Evolutionary conservation across 2,113 vertebrate species (phyloP).

Genomic region (Nesoenas mayeri): DNA sequence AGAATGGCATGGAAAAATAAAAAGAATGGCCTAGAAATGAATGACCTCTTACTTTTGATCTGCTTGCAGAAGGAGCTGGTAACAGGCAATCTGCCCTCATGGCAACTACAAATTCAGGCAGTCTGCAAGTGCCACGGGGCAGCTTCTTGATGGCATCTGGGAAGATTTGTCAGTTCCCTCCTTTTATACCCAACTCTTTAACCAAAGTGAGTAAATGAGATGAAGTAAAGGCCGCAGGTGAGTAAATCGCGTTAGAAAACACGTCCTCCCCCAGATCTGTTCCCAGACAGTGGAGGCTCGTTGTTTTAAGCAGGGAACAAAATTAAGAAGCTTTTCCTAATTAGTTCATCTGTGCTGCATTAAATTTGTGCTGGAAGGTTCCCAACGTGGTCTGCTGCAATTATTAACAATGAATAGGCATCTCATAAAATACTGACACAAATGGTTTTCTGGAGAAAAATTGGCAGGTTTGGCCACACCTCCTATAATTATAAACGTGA

Average conservation of each 20-base stretch:
- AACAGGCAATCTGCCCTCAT: not conserved
- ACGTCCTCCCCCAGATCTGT: slow-evolving; percentile 33
- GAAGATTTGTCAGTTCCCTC: not conserved
- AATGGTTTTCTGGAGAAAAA: slow-evolving; percentile 63
- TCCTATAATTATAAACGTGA: slow-evolving; percentile 55
- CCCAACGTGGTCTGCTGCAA: slow-evolving; percentile 65
- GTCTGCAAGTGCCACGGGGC: not conserved
- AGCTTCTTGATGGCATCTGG: not conserved
- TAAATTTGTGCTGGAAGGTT: slow-evolving; percentile 70
- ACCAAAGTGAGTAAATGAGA: not conserved
- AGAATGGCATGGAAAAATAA: not conserved
- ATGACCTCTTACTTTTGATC: not conserved
- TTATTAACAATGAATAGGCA: slow-evolving; percentile 66
- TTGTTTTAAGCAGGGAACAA: slow-evolving; percentile 61
- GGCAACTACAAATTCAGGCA: not conserved
- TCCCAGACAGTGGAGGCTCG: slow-evolving; percentile 51
- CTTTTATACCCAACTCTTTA: not conserved
- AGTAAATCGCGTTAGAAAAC: not conserved
- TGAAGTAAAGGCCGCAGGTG: not conserved
- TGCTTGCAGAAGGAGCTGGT: not conserved
- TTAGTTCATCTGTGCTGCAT: slow-evolving; percentile 72
- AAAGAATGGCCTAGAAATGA: not conserved
- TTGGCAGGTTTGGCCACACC: slow-evolving; percentile 64
- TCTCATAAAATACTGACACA: slow-evolving; percentile 67
- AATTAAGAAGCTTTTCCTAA: slow-evolving; percentile 73